Percentiles rank a stretch among this genome's conserved stretches.
Conservation (phyloP, 2,888 invertebrate genomes). For the Caenorhabditis becei region DNA sequence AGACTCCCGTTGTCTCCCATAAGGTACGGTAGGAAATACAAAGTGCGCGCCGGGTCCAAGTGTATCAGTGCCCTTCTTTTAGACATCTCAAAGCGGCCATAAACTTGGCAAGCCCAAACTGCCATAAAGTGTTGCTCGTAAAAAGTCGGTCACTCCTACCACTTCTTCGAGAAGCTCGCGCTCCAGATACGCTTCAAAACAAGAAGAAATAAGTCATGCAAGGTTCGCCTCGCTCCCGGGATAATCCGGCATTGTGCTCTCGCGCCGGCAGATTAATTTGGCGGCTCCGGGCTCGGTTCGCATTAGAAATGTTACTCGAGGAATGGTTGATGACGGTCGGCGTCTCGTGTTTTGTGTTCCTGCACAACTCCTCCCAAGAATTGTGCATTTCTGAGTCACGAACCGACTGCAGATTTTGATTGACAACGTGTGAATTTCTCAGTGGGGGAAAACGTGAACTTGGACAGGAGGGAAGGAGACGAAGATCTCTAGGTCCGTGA, state of each 20-base stretch:
- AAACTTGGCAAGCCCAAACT: conserved; percentile 28
- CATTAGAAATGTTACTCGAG: conserved; percentile 24
- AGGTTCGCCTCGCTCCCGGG: conserved; percentile 12
- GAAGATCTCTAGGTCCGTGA: not conserved
- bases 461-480: not conserved
- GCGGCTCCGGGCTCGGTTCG: conserved; percentile 5
- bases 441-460: conserved; percentile 1
- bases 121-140: conserved; percentile 40
- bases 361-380: not conserved
- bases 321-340: conserved; percentile 9
- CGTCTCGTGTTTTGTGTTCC: not conserved
- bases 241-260: conserved; percentile 40
- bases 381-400: conserved; percentile 17
- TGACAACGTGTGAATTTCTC: conserved; percentile 6
- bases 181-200: not conserved
- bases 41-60: not conserved
- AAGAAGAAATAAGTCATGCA: conserved; percentile 30
- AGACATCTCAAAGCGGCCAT: conserved; percentile 15
- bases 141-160: conserved; percentile 10
- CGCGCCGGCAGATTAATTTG: conserved; percentile 41
- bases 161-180: conserved; percentile 1
- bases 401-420: conserved; percentile 6
- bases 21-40: conserved; percentile 27
- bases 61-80: conserved; percentile 14
- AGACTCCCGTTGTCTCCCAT: conserved; percentile 64